phyloP scores from a whole-genome alignment of 2,797 vertebrate species.

The Coccyzus lansbergi region DNA sequence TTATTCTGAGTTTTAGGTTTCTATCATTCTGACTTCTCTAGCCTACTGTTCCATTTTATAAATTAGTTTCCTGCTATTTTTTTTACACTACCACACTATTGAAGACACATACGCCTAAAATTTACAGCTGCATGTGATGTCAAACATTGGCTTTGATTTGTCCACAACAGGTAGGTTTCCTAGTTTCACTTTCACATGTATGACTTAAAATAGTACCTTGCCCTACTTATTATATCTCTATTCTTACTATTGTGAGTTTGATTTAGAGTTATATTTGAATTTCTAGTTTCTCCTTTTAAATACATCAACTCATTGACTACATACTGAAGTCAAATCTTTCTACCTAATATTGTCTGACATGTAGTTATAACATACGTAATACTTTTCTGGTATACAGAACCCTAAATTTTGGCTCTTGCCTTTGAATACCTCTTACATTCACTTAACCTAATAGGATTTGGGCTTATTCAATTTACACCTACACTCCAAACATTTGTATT shows the following conservation, averaged over 20 bases:
- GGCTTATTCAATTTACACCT: conserved; percentile 37
- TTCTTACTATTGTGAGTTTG: neutral
- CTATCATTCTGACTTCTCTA: conserved; percentile 44
- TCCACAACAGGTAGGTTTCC: conserved; percentile 18
- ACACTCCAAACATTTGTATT: conserved; percentile 52
- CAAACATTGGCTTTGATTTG: conserved; percentile 22
- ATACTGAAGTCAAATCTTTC: neutral
- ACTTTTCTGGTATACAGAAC: neutral
- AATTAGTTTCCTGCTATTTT: conserved; percentile 26
- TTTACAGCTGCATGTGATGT: conserved; percentile 12
- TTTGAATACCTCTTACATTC: neutral
- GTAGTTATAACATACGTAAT: neutral
- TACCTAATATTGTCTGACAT: neutral
- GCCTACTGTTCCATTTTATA: conserved; percentile 50
- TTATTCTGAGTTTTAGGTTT: conserved; percentile 59
- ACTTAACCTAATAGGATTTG: neutral
- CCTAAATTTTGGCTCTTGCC: conserved; percentile 6
- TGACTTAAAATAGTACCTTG: neutral
- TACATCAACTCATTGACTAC: neutral
- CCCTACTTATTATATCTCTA: neutral
- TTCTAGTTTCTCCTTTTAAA: neutral
- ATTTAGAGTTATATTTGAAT: neutral
- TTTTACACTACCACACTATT: neutral
- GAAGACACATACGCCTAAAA: conserved; percentile 7
- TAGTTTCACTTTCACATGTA: neutral